Conservation (phyloP, 2,888 invertebrate genomes). For the Phyto melanocephala region DNA sequence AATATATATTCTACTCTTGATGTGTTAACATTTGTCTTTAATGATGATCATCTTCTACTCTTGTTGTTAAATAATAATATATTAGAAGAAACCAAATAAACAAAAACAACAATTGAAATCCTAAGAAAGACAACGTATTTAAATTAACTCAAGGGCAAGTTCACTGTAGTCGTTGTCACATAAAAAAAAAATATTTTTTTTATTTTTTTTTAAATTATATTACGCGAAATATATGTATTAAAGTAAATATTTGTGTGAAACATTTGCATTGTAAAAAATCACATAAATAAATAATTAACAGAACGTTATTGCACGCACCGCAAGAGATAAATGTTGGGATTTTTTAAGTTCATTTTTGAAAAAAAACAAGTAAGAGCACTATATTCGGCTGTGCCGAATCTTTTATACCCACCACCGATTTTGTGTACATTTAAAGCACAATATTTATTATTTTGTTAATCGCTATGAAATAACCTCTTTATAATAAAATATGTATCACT, state of each 20-base stretch:
- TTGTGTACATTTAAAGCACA: too few relatives aligned
- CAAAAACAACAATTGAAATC: neutral
- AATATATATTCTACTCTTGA: slow-evolving; percentile 34
- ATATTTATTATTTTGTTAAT: too few relatives aligned
- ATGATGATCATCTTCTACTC: neutral
- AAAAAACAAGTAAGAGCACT: too few relatives aligned
- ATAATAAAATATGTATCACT: too few relatives aligned
- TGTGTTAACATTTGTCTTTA: slow-evolving; percentile 7
- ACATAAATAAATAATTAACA: slow-evolving; percentile 16
- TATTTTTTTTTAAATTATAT: neutral
- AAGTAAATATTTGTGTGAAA: neutral
- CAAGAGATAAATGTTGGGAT: slow-evolving; percentile 52
- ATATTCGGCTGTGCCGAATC: too few relatives aligned
- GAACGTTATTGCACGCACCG: neutral
- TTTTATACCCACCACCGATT: too few relatives aligned
- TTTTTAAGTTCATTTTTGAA: slow-evolving; percentile 31
- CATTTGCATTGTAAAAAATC: neutral
- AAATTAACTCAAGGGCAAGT: slow-evolving; percentile 65
- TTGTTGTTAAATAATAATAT: slow-evolving; percentile 16
- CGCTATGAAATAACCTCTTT: too few relatives aligned
- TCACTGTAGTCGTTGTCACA: slow-evolving; percentile 34
- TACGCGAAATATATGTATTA: neutral
- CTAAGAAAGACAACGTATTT: neutral
- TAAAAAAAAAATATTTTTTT: slow-evolving; percentile 11
- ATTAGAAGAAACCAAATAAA: neutral